Evolutionary conservation across 1,140 invertebrate genomes (phyloP), one percentile per base, ranked within the genome.

Genomic region (Drosophila ogumai): DNA sequence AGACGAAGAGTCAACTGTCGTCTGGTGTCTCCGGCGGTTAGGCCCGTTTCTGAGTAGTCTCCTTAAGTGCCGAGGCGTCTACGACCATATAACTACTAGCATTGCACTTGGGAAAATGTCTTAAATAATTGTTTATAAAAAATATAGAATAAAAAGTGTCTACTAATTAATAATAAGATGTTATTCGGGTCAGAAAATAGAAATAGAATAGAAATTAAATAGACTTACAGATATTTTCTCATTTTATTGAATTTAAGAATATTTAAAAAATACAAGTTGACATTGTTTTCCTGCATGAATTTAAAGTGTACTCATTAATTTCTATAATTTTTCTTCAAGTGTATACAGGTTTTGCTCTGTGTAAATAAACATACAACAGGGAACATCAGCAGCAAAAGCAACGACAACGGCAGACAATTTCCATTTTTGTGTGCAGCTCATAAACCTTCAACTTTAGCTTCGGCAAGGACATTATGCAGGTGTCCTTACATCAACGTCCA

Each of bases 391-490:
- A 72, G 61, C 79, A 50, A 69, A 22, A 43, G 38, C 50, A 54
- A 54, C 50, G 47, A 52, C 52, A 38, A 38, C 34, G 47, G 38
- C 43, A 78, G 80, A 84, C 77, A 78, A 88, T 87, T 87, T 87
- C 76, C 84, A 87, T 87, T 87, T 87, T 87, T 87, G 80, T 86
- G 82, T 86, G 84, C 80, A 87, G 68, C 84, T 77, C 85, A 78
- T 88, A 90, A 88, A 87, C 84, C 85, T 87, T 87, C 80, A 87
- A 87, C 84, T 87, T 86, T 77, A 81, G 76, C 61, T 57, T 63
- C 56, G 46, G 56, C 84, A 80, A 87, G 75, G 84, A 84, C 82
- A 79, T 66, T 77, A 64, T 82, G 69, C 79, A 88, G 79, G 79
- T 88, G 79, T 86, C 61, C 68, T 50, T 65, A 67, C 38, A 52